Evolutionary conservation across 2,888 invertebrate species (phyloP).

Genomic region (Nyleta sp.): DNA sequence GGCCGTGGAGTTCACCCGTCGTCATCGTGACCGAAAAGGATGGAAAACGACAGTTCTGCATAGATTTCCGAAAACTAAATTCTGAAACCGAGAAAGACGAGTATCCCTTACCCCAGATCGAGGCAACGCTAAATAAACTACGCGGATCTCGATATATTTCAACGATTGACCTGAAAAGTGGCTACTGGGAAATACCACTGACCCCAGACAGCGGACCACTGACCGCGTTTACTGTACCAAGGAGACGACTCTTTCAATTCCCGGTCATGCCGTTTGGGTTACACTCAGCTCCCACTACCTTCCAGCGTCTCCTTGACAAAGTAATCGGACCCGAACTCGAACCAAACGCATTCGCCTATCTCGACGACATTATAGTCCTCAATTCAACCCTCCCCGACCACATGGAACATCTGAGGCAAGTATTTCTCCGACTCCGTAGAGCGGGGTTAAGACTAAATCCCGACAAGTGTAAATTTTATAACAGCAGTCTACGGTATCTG

Average conservation of each 20-base stretch:
- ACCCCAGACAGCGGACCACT: neutral
- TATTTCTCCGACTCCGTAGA: neutral
- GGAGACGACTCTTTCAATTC: neutral
- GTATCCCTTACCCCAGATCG: neutral
- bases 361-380: neutral
- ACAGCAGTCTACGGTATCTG: no score
- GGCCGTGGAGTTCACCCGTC: no score
- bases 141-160: neutral
- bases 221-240: constrained; percentile 11
- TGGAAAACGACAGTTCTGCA: neutral
- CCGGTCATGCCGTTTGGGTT: neutral
- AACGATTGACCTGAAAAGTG: neutral
- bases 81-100: no score
- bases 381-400: neutral
- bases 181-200: constrained; percentile 4
- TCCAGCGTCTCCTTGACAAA: neutral
- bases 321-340: neutral
- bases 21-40: neutral
- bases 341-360: neutral
- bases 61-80: constrained; percentile 1
- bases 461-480: no score
- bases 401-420: neutral
- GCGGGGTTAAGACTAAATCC: neutral
- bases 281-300: neutral
- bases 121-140: constrained; percentile 10